Conservation (phyloP, 1,140 invertebrate species). For the Venturia canescens region DNA sequence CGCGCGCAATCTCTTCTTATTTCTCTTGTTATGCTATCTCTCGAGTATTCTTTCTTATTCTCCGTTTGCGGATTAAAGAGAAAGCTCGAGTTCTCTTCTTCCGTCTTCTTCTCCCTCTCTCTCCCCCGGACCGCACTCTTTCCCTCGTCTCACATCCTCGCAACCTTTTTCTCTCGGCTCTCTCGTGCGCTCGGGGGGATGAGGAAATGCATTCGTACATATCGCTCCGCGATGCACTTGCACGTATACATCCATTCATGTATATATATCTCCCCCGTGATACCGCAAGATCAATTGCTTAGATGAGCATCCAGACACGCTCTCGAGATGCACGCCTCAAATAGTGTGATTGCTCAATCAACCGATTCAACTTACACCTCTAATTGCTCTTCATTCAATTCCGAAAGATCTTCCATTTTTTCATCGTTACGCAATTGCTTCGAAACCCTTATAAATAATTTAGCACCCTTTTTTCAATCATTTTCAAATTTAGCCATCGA, state of each 20-base stretch:
- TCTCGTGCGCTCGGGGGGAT: neutral
- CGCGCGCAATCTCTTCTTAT: conserved; percentile 42
- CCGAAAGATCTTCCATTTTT: too few relatives aligned
- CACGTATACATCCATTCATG: neutral
- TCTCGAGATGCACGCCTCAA: neutral
- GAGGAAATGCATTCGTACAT: conserved; percentile 2
- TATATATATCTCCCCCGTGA: neutral
- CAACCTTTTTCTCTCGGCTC: neutral
- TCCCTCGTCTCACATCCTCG: too few relatives aligned
- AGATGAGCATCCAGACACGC: neutral
- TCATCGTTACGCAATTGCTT: neutral
- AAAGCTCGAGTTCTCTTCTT: conserved; percentile 18
- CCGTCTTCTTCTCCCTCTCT: neutral
- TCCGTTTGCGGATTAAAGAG: conserved; percentile 17
- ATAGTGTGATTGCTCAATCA: conserved; percentile 7
- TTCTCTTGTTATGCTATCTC: conserved; percentile 23
- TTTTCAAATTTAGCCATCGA: neutral
- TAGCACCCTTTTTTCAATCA: neutral
- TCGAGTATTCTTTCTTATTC: conserved; percentile 8
- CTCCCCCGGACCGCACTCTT: conserved; percentile 10
- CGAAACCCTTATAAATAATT: too few relatives aligned
- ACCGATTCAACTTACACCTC: conserved; percentile 1
- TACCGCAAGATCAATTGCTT: neutral
- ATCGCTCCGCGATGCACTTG: neutral
- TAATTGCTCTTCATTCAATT: neutral